Evolutionary conservation across 1,140 invertebrate genomes (phyloP).

Genomic region (Dryas iulia): DNA sequence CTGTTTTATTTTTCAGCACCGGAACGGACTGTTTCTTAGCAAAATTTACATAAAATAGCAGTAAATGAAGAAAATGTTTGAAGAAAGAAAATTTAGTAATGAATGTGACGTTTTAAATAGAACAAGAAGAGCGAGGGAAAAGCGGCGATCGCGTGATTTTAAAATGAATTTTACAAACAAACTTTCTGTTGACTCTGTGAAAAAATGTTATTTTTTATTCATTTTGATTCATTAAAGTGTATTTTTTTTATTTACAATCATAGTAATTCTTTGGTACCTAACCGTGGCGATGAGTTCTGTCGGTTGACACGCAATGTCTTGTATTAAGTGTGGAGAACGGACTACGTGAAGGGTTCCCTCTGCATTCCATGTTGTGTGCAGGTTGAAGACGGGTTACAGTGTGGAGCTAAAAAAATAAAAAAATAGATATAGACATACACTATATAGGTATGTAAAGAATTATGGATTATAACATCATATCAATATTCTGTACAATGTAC

Average conservation of each 20-base stretch:
- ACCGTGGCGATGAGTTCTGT: too few species aligned
- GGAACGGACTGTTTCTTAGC: background rate
- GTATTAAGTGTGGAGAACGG: too few species aligned
- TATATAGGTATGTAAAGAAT: too few species aligned
- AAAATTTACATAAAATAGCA: constrained; percentile 2
- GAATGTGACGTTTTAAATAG: constrained; percentile 1
- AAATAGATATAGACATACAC: too few species aligned
- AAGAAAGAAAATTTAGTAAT: constrained; percentile 4
- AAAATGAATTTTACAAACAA: background rate
- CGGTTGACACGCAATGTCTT: too few species aligned
- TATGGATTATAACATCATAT: too few species aligned
- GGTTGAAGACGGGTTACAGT: too few species aligned
- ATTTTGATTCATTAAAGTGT: background rate
- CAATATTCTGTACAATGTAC: too few species aligned
- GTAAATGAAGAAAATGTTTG: constrained; percentile 2
- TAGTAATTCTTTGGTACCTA: too few species aligned
- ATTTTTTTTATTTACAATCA: background rate
- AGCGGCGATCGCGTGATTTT: background rate
- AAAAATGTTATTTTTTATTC: background rate
- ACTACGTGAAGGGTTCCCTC: too few species aligned
- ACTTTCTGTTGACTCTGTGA: background rate
- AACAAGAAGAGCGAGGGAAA: background rate
- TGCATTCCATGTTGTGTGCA: too few species aligned
- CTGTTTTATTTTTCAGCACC: constrained; percentile 2
- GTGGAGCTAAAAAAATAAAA: too few species aligned